Evolutionary conservation across 2,888 invertebrate genomes (phyloP), one percentile per base, ranked within the genome.

Genomic region (Augochlorella aurata): DNA sequence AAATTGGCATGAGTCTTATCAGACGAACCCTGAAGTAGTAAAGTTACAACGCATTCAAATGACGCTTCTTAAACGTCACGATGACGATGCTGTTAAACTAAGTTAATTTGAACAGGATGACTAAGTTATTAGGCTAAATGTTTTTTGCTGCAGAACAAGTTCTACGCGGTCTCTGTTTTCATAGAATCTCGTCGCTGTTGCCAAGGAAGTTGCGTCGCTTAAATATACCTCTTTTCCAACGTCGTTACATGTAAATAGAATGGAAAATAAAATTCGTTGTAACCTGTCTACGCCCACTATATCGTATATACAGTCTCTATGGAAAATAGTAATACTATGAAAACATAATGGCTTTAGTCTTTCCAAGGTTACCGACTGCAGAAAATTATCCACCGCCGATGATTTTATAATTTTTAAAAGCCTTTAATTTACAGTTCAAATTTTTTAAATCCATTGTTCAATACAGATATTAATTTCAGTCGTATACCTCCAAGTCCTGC

Each of bases 81-180:
- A 50, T 21, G 66, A 50, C 21, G 73, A 7, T 44, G 44, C 38
- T 45, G 44, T 52, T 44, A 67, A 68, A 29, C 52, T 18, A 29
- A 21, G 67, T 16, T 68, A 74, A 67, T 58, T 21, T 49, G 71
- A 29, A 67, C 63, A 72, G 38, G 71, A 75, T 79, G 81, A 81
- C 79, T 75, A 79, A 79, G 66, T 79, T 71, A 63, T 81, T 74
- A 79, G n/a, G 16, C 49, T 29, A n/a, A 71, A 70, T 71, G 52
- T 18, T 74, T 74, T 71, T 79, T 72, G 24, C 69, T 7, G 16
- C 38, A 61, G n/a, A 71, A 71, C 38, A 16, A 49, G 45, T 24
- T 44, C 24, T 71, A 74, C 77, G 29, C 45, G 21, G 16, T 52
- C 45, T 5, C 47, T 63, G 71, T 74, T 63, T 61, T 66, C 50